These are phyloP conservation scores for Molossus molossus DNA, from an alignment of 2,797 vertebrate genomes.

Conservation along the genomic window DNA sequence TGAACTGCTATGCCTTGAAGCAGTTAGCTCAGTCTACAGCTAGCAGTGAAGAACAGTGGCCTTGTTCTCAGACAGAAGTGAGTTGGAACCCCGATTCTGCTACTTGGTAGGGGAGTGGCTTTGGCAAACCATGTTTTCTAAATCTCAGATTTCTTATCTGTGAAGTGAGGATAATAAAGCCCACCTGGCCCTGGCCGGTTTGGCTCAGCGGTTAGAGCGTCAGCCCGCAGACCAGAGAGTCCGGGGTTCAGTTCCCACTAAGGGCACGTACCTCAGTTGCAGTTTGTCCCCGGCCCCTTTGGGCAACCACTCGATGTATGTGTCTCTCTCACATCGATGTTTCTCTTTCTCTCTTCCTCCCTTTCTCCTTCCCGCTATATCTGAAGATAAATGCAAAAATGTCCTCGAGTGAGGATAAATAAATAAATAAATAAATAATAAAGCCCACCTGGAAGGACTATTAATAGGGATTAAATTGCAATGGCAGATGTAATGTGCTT, in stretches of 20 bases:
- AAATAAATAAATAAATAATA: neutral
- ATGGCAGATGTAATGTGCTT: neutral
- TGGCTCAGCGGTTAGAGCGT: too few relatives aligned
- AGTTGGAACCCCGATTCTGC: conserved; percentile 4
- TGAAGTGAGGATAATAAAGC: neutral
- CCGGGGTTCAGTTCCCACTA: too few relatives aligned
- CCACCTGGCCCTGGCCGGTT: too few relatives aligned
- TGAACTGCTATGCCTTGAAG: neutral
- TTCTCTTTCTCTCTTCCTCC: too few relatives aligned
- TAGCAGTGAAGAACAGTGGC: neutral
- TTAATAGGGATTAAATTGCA: neutral
- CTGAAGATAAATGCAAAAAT: too few relatives aligned
- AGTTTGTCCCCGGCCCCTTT: too few relatives aligned
- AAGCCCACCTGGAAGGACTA: neutral
- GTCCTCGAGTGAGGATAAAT: too few relatives aligned
- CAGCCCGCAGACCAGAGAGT: too few relatives aligned
- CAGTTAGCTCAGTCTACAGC: neutral
- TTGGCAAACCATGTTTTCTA: conserved; percentile 58
- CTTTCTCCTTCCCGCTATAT: too few relatives aligned
- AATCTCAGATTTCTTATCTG: neutral
- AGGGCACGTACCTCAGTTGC: too few relatives aligned
- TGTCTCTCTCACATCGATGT: too few relatives aligned
- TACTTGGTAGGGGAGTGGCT: neutral
- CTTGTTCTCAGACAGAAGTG: neutral
- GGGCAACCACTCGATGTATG: too few relatives aligned